A percentile compares a stretch with the other conserved stretches of the same genome.
Evolutionary conservation across 2,888 invertebrate species (phyloP).

Genomic region (Vanessa cardui): DNA sequence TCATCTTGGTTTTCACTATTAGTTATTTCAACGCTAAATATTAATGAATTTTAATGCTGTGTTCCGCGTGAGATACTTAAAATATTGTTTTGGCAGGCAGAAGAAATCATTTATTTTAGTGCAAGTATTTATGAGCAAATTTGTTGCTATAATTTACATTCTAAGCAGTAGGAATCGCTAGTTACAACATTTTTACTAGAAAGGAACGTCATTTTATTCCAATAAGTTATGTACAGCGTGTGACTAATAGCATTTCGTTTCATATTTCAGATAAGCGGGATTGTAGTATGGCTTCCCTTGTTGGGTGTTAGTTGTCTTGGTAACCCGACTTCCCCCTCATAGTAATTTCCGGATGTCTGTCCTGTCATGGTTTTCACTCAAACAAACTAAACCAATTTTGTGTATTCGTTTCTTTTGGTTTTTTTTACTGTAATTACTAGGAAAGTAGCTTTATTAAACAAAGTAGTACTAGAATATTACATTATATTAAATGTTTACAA

Average conservation of each 20-base stretch:
- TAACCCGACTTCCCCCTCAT: slow-evolving; percentile 58
- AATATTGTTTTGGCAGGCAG: too few species aligned
- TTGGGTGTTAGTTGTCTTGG: slow-evolving; percentile 70
- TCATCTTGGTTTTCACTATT: too few species aligned
- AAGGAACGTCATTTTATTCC: not conserved
- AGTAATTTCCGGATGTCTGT: slow-evolving; percentile 73
- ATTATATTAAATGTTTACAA: too few species aligned
- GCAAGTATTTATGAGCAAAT: too few species aligned
- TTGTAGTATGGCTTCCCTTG: slow-evolving; percentile 66
- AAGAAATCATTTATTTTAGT: too few species aligned
- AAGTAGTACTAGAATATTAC: not conserved
- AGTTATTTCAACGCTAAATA: too few species aligned
- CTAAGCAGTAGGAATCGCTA: not conserved
- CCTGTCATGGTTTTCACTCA: slow-evolving; percentile 41
- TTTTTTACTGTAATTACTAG: slow-evolving; percentile 14
- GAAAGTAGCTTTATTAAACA: slow-evolving; percentile 9
- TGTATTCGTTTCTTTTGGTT: slow-evolving; percentile 33
- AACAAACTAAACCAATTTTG: slow-evolving; percentile 32
- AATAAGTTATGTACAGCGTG: not conserved
- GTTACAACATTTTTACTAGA: not conserved
- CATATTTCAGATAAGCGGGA: slow-evolving; percentile 41
- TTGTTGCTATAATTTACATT: too few species aligned
- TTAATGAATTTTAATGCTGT: too few species aligned
- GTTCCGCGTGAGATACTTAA: too few species aligned
- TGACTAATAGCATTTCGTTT: slow-evolving; percentile 43